These are phyloP conservation scores for Hirtodrosophila confusa DNA, from an alignment of 2,888 invertebrate species.

Conservation along the genomic window DNA sequence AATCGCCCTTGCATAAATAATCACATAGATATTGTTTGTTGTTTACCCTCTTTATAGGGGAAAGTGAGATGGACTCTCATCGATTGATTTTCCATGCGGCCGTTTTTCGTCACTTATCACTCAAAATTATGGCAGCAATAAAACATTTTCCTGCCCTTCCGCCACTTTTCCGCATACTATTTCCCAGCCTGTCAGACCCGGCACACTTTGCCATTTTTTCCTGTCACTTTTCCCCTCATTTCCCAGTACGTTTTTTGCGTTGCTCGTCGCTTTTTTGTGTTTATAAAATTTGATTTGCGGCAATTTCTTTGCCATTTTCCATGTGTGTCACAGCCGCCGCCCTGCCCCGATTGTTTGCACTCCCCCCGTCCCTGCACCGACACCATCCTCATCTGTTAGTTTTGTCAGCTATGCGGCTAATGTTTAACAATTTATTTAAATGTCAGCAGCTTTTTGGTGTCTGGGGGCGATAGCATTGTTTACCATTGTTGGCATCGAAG, in stretches of 20 bases:
- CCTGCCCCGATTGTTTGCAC: conserved; percentile 45
- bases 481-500: conserved; percentile 1
- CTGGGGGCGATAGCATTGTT: conserved; percentile 36
- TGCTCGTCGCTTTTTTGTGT: conserved; percentile 48
- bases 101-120: conserved; percentile 79
- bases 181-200: conserved; percentile 60
- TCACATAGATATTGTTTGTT: conserved; percentile 47
- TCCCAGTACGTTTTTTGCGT: conserved; percentile 37
- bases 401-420: conserved; percentile 60
- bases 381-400: conserved; percentile 58
- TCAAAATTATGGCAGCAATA: conserved; percentile 82
- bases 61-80: conserved; percentile 35
- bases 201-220: conserved; percentile 79
- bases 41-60: conserved; percentile 33
- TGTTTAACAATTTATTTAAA: conserved; percentile 77
- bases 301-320: conserved; percentile 78
- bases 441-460: conserved; percentile 68
- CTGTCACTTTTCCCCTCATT: conserved; percentile 73
- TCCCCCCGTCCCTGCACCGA: conserved; percentile 6
- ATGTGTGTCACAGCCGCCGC: conserved; percentile 51
- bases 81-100: conserved; percentile 71
- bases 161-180: conserved; percentile 26
- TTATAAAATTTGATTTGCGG: conserved; percentile 81
- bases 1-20: conserved; percentile 70
- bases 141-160: conserved; percentile 75